Evolutionary conservation across 1,140 invertebrate species (phyloP), one percentile per base, ranked within the genome.

Genomic region (Drosophila triauraria): DNA sequence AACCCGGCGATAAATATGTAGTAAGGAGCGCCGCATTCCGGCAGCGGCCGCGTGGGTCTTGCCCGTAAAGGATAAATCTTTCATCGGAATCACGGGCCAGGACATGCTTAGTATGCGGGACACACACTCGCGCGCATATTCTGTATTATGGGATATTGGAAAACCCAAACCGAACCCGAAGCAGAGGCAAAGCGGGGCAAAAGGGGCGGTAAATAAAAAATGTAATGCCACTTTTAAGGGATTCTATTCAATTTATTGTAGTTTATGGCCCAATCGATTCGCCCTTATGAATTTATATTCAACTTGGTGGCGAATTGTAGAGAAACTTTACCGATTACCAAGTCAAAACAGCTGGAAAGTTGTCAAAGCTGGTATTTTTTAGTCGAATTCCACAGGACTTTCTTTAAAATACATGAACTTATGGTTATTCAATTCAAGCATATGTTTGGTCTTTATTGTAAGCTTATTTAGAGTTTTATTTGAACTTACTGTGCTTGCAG

Each of bases 241-340:
- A 74, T 80, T 62, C 51, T 78, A 77, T 85, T 77, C 77, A 85
- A 84, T 84, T 85, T 85, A 80, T 85, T 84, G 62, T 78, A 80
- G 67, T 79, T 77, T 67, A 74, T 42, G 46, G 71, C 48, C 65
- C 60, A 53, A 67, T 79, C 62, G 53, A 67, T 71, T 69, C 17
- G 40, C 63, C 53, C 64, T 74, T 76, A 84, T 80, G 81, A 80
- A 77, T 77, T 84, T 80, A 69, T 83, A 64, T 72, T 25, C 38
- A 23, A 43, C 23, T 58, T 58, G 56, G 25, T 58, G 20, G 38
- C 15, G 25, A 58, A 58, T 27, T 43, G 56, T 56, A n/a, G 12
- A 4, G 32, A 2, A 56, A 56, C 15, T 4, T 13, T 23, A 23
- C 13, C 8, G 32, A 25, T 56, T 56, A 56, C 53, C 20, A 56